These are phyloP conservation scores for Prolemur simus DNA, from an alignment of 2,113 vertebrate genomes.

Conservation along the genomic window DNA sequence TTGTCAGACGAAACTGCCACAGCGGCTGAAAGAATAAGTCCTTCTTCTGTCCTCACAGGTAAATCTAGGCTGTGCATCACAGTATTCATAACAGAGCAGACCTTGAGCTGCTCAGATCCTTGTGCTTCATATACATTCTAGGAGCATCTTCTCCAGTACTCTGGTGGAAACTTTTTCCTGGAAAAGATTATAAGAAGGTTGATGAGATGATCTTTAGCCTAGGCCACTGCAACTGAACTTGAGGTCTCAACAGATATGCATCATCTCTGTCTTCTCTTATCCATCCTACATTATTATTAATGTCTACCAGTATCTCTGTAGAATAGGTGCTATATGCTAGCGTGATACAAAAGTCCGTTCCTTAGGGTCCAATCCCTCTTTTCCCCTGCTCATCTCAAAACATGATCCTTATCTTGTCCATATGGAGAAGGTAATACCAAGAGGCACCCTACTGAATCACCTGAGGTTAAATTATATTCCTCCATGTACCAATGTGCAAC, in stretches of 20 bases:
- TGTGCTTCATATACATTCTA: background rate
- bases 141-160: background rate
- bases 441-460: background rate
- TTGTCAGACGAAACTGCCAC: background rate
- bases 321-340: no score
- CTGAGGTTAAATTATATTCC: background rate
- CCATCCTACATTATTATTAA: background rate
- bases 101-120: background rate
- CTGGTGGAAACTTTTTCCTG: background rate
- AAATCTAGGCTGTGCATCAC: background rate
- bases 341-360: background rate
- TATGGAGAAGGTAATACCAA: background rate
- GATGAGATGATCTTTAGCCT: background rate
- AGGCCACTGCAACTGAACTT: background rate
- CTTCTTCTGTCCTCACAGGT: background rate
- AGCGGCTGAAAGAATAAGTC: background rate
- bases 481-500: background rate
- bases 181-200: background rate
- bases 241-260: background rate
- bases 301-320: background rate
- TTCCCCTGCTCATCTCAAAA: background rate
- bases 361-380: accelerated
- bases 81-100: background rate
- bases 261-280: background rate
- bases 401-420: background rate